Conservation (phyloP, 2,888 invertebrate genomes). For the Schizaphis graminum region DNA sequence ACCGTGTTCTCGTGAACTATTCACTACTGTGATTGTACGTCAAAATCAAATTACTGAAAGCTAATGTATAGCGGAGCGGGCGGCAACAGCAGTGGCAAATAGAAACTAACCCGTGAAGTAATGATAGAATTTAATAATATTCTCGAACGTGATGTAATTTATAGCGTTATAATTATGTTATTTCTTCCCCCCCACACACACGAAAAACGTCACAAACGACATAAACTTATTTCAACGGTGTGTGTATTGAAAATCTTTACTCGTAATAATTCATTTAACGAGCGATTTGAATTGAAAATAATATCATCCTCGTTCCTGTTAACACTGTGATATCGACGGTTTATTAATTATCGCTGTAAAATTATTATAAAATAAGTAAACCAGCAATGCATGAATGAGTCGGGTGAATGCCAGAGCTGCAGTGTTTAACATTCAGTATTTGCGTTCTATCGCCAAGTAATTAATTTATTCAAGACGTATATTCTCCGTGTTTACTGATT, state of each 20-base stretch:
- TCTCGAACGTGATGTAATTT: constrained; percentile 13
- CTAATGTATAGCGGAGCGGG: background rate
- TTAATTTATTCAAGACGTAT: background rate
- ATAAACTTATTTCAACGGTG: background rate
- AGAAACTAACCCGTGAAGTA: constrained; percentile 22
- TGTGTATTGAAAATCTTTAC: background rate
- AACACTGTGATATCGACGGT: background rate
- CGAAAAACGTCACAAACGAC: background rate
- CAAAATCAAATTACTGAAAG: constrained; percentile 41
- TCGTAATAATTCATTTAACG: background rate
- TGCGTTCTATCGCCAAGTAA: background rate
- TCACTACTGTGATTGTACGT: background rate
- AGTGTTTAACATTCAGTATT: background rate
- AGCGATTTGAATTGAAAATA: background rate
- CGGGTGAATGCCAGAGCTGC: background rate
- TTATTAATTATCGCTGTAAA: background rate
- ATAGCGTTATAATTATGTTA: constrained; percentile 27
- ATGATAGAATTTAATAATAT: constrained; percentile 49
- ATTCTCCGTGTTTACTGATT: background rate
- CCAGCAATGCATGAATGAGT: background rate
- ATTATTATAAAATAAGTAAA: background rate
- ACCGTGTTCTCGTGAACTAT: constrained; percentile 9
- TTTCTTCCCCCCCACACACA: background rate
- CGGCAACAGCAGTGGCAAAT: background rate
- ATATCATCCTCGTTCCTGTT: background rate